Conservation (phyloP, 1,140 invertebrate genomes). For the Pogonomyrmex barbatus region DNA sequence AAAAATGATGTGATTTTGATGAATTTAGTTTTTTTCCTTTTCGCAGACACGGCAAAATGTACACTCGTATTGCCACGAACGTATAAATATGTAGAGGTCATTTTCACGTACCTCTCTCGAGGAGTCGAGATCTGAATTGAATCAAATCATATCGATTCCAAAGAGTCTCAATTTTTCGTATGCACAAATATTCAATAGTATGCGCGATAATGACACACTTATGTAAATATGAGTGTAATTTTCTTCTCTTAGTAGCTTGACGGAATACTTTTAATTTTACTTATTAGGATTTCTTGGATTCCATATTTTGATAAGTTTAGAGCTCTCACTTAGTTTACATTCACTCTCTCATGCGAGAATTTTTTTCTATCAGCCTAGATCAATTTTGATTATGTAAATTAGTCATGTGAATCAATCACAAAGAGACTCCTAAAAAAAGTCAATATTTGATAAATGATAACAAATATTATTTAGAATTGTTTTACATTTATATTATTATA, state of each 20-base stretch:
- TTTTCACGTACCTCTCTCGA: neutral
- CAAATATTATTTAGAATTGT: neutral
- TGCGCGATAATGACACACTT: neutral
- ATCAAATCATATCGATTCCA: neutral
- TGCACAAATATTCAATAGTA: neutral
- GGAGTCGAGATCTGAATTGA: neutral
- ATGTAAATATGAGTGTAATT: neutral
- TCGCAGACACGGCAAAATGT: slow-evolving; percentile 12
- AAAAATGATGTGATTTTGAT: neutral
- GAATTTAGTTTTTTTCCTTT: neutral
- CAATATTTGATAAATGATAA: neutral
- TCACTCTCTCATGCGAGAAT: neutral
- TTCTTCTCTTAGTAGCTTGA: neutral
- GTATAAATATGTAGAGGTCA: neutral
- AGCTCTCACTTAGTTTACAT: neutral
- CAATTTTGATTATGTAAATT: neutral
- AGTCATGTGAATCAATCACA: neutral
- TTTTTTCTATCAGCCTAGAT: neutral
- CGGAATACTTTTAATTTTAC: neutral
- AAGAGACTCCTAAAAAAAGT: neutral
- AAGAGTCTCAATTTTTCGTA: neutral
- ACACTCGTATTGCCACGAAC: slow-evolving; percentile 20
- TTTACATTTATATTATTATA: neutral
- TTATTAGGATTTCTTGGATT: neutral
- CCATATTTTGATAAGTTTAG: neutral